Conservation (phyloP, 2,797 vertebrate species). For the Pseudopleuronectes americanus region DNA sequence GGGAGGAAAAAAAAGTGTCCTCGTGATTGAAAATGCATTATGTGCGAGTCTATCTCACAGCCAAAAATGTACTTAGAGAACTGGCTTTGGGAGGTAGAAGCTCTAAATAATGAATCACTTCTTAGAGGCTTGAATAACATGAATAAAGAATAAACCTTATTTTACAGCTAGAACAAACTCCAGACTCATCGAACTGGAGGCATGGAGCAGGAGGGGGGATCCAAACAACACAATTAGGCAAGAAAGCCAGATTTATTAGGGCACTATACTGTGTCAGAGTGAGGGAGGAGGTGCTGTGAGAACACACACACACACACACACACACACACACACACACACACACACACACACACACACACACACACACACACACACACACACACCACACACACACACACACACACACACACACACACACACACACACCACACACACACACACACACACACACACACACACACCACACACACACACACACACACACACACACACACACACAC, state of each 20-base stretch:
- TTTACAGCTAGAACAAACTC: constrained; percentile 65
- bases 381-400: constrained; percentile 8
- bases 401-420: not conserved
- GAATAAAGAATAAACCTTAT: constrained; percentile 79
- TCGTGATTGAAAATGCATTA: constrained; percentile 61
- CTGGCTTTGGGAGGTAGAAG: constrained; percentile 74
- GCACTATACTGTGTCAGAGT: constrained; percentile 3
- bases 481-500: too few species aligned
- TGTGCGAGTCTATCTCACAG: constrained; percentile 67
- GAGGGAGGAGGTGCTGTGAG: constrained; percentile 18
- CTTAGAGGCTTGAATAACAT: constrained; percentile 81
- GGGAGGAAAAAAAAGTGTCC: constrained; percentile 44
- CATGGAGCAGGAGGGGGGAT: constrained; percentile 18
- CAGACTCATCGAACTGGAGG: constrained; percentile 39
- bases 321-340: too few species aligned
- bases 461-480: too few species aligned
- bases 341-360: too few species aligned
- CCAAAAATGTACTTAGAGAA: constrained; percentile 82
- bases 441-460: not conserved
- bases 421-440: constrained; percentile 8
- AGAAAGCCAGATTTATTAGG: constrained; percentile 27
- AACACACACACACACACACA: constrained; percentile 12
- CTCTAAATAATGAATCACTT: constrained; percentile 80
- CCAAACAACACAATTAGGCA: constrained; percentile 23
- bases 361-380: not conserved